Percentiles rank a stretch among this genome's conserved stretches.
Conservation (phyloP, 2,888 invertebrate species). For the Diachrysia chrysitis region DNA sequence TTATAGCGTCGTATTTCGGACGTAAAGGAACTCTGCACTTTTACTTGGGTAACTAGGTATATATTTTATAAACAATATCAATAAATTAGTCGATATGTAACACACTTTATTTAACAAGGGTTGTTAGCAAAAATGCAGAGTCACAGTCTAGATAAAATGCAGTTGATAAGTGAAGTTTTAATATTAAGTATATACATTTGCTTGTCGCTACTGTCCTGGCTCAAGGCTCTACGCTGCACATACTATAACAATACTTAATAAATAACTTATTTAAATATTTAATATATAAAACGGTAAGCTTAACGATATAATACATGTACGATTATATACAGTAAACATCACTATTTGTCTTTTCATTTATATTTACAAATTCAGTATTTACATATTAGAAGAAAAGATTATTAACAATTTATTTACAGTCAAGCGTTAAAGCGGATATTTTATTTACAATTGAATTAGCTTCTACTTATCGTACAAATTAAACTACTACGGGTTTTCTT, state of each 20-base stretch:
- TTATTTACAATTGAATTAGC: constrained; percentile 53
- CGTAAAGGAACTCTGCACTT: constrained; percentile 36
- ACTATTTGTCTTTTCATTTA: constrained; percentile 79
- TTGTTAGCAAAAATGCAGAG: constrained; percentile 38
- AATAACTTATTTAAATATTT: constrained; percentile 58
- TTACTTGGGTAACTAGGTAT: constrained; percentile 18
- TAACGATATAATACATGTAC: constrained; percentile 58
- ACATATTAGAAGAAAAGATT: constrained; percentile 32
- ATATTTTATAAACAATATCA: constrained; percentile 14
- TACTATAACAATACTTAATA: constrained; percentile 52
- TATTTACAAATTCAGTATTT: constrained; percentile 58
- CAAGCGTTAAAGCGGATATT: constrained; percentile 39
- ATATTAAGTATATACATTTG: constrained; percentile 27
- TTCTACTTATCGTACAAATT: constrained; percentile 44
- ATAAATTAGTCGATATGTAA: constrained; percentile 12
- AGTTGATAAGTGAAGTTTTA: background rate
- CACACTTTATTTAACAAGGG: constrained; percentile 5
- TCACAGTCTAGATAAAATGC: constrained; percentile 20
- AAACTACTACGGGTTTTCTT: constrained; percentile 82
- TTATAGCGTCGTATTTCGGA: constrained; percentile 38
- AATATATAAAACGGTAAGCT: constrained; percentile 61
- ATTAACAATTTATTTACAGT: constrained; percentile 51
- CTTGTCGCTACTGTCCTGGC: constrained; percentile 77
- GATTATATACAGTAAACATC: constrained; percentile 79
- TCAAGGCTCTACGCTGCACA: constrained; percentile 75